Evolutionary conservation across 2,888 invertebrate genomes (phyloP), one percentile per base, ranked within the genome.

Genomic region (Glomeris marginata): DNA sequence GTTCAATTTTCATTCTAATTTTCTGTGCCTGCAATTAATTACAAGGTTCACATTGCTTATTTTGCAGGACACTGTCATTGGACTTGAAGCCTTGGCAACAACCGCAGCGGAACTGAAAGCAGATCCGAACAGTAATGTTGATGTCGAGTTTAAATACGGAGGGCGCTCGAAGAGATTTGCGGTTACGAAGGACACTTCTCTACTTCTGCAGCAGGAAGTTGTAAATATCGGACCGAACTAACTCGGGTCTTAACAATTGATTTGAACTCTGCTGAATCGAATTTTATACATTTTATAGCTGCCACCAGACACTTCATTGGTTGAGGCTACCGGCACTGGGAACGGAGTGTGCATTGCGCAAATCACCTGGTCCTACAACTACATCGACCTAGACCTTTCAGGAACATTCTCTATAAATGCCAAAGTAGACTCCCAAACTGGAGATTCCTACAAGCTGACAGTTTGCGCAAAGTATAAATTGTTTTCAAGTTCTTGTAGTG

Each of bases 51-150:
- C 33, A 10, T 42, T 5, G 36, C 46, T 36, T 51, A 13, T 48
- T 36, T 55, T 56, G 37, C 51, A 66, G 65, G 68, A 69, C 53
- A 69, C 69, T 2, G 66, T 69, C 10, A 52, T 69, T 33, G 69
- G 63, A 4, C 60, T 69, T 22, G 64, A 66, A 55, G 63, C 68
- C n/a, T 55, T 69, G 46, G 64, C 66, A 3, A 59, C 61, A 49
- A 63, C 64, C 54, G 66, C 64, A 13, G 55, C 55, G 10, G 58
- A 62, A 54, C 57, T 60, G 6, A 52, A 54, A 36, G 52, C 56
- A 15, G 43, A 54, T 4, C 52, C 50, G 10, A 55, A 54, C 20
- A 54, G 56, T 2, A 48, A 52, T 18, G 50, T 58, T 11, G 51
- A 52, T 22, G 46, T 58, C 6, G 45, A 49, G 1, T 50, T 54